A percentile compares a stretch with the other conserved stretches of the same genome.
These are phyloP conservation scores for Mico argentatus DNA, from an alignment of 2,797 vertebrate species.

Conservation along the genomic window DNA sequence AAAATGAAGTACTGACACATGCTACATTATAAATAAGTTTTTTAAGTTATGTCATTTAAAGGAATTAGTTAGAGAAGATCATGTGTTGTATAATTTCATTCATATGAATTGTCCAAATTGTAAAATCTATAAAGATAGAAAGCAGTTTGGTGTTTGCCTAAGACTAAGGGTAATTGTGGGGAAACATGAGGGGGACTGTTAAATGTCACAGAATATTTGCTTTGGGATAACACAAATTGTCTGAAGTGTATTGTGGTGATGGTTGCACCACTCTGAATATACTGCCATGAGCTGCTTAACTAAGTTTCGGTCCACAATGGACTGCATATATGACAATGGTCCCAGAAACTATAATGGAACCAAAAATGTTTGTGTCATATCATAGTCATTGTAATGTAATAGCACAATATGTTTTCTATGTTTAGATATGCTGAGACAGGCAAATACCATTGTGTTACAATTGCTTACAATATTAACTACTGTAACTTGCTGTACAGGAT, in stretches of 20 bases:
- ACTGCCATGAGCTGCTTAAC: background rate
- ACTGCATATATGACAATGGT: background rate
- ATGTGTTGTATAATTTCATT: background rate
- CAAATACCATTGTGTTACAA: background rate
- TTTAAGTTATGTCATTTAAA: background rate
- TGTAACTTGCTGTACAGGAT: background rate
- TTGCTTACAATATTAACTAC: background rate
- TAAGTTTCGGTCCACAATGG: background rate
- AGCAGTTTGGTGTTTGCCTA: background rate
- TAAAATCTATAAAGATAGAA: background rate
- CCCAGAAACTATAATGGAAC: background rate
- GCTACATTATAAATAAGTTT: background rate
- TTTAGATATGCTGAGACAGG: background rate
- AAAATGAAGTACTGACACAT: background rate
- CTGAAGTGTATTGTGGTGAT: background rate
- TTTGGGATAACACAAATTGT: background rate
- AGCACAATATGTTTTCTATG: background rate
- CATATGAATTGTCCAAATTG: background rate
- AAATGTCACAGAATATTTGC: background rate
- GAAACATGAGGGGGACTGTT: background rate
- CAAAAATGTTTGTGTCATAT: background rate
- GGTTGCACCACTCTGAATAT: background rate
- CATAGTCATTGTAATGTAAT: background rate
- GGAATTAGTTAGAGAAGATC: background rate
- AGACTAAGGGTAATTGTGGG: accelerated